Base-by-base conservation (phyloP, 2,888 invertebrate species). In the Epinotia bilunana region DNA sequence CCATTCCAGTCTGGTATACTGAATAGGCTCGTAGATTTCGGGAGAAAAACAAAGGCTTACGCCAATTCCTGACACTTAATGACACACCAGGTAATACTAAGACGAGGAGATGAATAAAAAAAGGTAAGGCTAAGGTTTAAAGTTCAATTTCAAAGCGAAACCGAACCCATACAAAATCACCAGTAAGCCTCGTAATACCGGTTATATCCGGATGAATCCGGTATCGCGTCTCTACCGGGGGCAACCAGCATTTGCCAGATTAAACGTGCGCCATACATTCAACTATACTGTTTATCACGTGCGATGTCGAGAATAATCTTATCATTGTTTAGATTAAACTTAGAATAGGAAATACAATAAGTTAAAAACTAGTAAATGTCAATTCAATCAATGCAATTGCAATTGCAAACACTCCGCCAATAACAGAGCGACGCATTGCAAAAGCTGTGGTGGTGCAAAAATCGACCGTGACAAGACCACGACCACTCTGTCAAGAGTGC, bases 231-330 rank as follows among this genome's bases (percentile, higher is more conserved):
- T 58, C 68, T 69, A 23, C 23, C 60, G 53, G 53, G 65, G 28
- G 43, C 43, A 23, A 43, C 46, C 57, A n/a, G 69, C 58, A 46
- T 69, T 69, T 60, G 58, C 69, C 69, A 60, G 69, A 58, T 69
- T 69, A 69, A 60, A 60, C 69, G 69, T 58, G 60, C 49, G 13
- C 63, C 55, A 60, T 69, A 69, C 46, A 55, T 68, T 58, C 18
- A 58, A 69, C 69, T 69, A 69, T 60, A 60, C 23, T 69, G 69
- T 60, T 69, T 69, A 69, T 69, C 69, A 69, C 60, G 69, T 69
- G 69, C 23, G 39, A 67, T 39, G 69, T 16, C 46, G 46, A 43
- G 58, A 57, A 57, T 46, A 69, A 69, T 43, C 68, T 13, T 68
- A 68, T 58, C 58, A 13, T 16, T 58, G 57, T 39, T 68, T 68